Evolutionary conservation across 1,140 invertebrate genomes (phyloP).

Genomic region (Notospermus geniculatus): DNA sequence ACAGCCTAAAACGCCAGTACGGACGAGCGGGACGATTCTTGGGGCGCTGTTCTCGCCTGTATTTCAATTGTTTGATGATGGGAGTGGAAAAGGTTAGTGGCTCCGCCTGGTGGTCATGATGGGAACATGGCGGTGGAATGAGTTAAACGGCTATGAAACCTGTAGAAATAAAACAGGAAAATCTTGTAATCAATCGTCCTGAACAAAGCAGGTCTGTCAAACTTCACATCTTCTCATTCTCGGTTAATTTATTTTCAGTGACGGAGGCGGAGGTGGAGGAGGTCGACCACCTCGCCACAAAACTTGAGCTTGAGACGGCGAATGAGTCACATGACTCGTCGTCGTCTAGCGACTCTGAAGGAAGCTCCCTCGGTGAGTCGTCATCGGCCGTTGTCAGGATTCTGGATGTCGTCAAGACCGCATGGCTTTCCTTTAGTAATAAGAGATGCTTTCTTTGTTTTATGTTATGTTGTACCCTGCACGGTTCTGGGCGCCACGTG

Average conservation of each 20-base stretch:
- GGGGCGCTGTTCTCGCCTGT: constrained; percentile 19
- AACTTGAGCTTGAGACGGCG: neutral
- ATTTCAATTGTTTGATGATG: constrained; percentile 16
- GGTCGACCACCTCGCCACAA: constrained; percentile 4
- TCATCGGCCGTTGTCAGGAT: neutral
- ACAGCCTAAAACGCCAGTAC: neutral
- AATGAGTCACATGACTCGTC: constrained; percentile 9
- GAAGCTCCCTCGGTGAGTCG: neutral
- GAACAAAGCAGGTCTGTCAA: too few species aligned
- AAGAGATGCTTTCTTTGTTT: neutral
- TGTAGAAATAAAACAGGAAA: neutral
- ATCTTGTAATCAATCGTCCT: too few species aligned
- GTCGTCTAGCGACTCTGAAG: constrained; percentile 3
- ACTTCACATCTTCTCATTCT: too few species aligned
- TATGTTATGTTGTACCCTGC: too few species aligned
- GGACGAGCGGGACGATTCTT: constrained; percentile 11
- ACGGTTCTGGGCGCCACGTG: too few species aligned
- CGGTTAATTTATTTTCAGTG: too few species aligned
- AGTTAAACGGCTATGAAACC: neutral
- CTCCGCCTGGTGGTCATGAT: neutral
- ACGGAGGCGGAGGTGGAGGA: neutral
- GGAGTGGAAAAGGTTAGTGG: neutral
- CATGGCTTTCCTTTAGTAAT: constrained; percentile 5
- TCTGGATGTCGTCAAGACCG: neutral
- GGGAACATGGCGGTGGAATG: neutral